Evolutionary conservation across 2,113 vertebrate genomes (phyloP).

Genomic region (Thunnus maccoyii): DNA sequence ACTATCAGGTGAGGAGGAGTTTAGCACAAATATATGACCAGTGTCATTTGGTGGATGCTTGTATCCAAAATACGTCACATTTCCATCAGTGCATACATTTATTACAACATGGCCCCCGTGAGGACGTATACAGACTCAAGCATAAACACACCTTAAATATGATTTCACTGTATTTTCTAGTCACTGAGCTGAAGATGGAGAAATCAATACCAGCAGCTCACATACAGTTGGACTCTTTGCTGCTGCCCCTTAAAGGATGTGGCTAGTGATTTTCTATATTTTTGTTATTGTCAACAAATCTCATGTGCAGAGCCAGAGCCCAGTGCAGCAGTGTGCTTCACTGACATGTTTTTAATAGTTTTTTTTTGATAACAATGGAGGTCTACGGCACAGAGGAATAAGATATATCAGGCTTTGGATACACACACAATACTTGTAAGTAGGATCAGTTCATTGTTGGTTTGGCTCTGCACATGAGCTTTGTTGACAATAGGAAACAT

Average conservation of each 20-base stretch:
- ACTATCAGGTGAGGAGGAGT: constrained; percentile 89
- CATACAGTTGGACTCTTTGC: background rate
- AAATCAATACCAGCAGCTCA: constrained; percentile 4
- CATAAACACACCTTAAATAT: constrained; percentile 11
- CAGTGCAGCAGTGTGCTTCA: too few species aligned
- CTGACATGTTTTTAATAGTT: too few species aligned
- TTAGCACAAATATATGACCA: background rate
- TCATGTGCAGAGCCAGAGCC: too few species aligned
- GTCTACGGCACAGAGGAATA: too few species aligned
- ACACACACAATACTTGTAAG: too few species aligned
- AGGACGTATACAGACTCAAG: background rate
- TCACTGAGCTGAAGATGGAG: constrained; percentile 2
- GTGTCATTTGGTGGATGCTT: background rate
- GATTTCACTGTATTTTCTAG: background rate
- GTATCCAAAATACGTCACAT: background rate
- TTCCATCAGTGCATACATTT: background rate
- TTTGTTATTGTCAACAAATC: too few species aligned
- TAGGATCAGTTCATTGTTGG: too few species aligned
- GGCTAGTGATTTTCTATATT: too few species aligned
- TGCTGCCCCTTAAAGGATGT: background rate
- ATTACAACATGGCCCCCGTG: background rate
- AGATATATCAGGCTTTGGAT: too few species aligned
- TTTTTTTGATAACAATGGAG: too few species aligned
- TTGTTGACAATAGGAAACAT: too few species aligned
- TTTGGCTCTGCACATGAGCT: too few species aligned